Conservation (phyloP, 1,140 invertebrate genomes). For the Drosophila tsacasi region DNA sequence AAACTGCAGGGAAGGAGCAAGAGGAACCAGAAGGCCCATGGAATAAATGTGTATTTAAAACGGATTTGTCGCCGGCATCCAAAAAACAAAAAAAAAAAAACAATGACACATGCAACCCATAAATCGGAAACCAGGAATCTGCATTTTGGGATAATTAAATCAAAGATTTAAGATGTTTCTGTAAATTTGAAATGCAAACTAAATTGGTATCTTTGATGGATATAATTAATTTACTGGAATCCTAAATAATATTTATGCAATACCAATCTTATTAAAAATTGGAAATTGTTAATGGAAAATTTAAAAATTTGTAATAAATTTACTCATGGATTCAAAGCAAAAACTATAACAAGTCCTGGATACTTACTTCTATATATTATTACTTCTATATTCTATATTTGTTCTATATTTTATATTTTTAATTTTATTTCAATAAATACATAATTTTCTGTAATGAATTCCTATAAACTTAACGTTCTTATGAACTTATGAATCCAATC, state of each 20-base stretch:
- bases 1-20: conserved; percentile 12
- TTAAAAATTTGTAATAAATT: no score
- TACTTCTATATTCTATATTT: no score
- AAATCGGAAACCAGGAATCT: not conserved
- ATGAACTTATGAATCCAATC: no score
- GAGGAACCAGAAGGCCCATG: conserved; percentile 6
- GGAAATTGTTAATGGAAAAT: no score
- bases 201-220: conserved; percentile 2
- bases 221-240: not conserved
- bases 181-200: not conserved
- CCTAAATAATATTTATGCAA: not conserved
- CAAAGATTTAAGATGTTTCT: not conserved
- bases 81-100: not conserved
- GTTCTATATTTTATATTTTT: no score
- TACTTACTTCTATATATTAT: no score
- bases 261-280: no score
- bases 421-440: no score
- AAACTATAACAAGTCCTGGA: no score
- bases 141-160: conserved; percentile 9
- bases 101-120: conserved; percentile 13
- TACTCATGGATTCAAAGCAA: no score
- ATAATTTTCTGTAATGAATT: no score
- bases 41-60: conserved; percentile 15
- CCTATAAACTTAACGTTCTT: no score
- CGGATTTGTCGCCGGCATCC: conserved; percentile 19